Evolutionary conservation across 2,113 vertebrate species (phyloP), one percentile per base, ranked within the genome.

Genomic region (Cyanistes caeruleus): DNA sequence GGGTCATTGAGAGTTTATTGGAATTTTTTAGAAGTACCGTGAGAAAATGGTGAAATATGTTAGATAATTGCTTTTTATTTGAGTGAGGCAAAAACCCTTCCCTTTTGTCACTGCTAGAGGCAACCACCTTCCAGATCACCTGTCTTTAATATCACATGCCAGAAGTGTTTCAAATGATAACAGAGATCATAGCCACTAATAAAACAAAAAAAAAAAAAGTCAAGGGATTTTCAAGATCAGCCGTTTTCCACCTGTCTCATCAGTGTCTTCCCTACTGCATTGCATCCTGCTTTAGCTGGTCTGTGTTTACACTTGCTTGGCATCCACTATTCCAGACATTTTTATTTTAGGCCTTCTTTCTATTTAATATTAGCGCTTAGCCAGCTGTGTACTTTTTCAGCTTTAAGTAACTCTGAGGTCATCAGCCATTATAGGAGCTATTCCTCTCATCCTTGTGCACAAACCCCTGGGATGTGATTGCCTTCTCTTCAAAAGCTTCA

Each of bases 271-370:
- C 41, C 46, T 63, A 1, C 60, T 3, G 1, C 64, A 4, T 0
- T 64, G 58, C 90, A 79, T 92, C 78, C 76, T 68, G 75, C 78
- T 69, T 33, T 21, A 52, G 37, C 88, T 73, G 74, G 1, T 49
- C 53, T 75, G 30, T 84, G 60, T 56, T 53, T 76, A 14, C 59
- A 5, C 60, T 62, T 17, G 13, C 4, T 91, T 31, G 70, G 53
- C 87, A 64, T 62, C 56, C 67, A 44, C 24, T 37, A 53, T 72
- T 85, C 72, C 78, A 68, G 62, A 85, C 86, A 17, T 79, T 96
- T 92, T 92, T 95, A 56, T 79, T 87, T 88, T 82, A 82, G 75
- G 79, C 58, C 65, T 92, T 81, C 85, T 95, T 95, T 94, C 95
- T 92, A 83, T 93, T 96, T 88, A 77, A 23, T 31, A 1, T 4